Evolutionary conservation across 1,140 invertebrate species (phyloP).

Genomic region (Drosophila kanapiae): DNA sequence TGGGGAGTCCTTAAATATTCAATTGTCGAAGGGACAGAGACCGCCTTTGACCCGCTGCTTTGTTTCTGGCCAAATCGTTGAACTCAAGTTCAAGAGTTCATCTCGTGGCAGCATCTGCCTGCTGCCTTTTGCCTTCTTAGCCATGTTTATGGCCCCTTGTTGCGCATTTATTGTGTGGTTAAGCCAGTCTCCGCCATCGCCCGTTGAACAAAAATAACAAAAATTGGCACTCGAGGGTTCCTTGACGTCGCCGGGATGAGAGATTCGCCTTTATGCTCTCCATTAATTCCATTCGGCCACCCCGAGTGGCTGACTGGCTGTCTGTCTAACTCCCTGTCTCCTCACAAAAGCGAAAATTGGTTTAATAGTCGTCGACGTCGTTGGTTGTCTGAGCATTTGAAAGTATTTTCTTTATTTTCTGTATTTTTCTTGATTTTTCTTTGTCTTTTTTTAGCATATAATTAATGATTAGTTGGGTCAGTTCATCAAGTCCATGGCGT

Average conservation of each 20-base stretch:
- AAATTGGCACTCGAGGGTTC: constrained; percentile 65
- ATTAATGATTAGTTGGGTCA: constrained; percentile 70
- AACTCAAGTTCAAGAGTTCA: constrained; percentile 82
- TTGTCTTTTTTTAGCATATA: constrained; percentile 45
- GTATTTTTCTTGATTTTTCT: constrained; percentile 11
- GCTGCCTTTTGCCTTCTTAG: constrained; percentile 23
- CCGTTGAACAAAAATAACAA: constrained; percentile 18
- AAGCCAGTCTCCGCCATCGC: constrained; percentile 46
- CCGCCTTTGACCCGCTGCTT: constrained; percentile 50
- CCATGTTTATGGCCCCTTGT: constrained; percentile 65
- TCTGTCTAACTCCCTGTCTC: constrained; percentile 7
- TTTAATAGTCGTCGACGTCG: constrained; percentile 53
- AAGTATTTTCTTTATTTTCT: constrained; percentile 43
- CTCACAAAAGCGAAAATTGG: constrained; percentile 52
- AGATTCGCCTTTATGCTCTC: constrained; percentile 66
- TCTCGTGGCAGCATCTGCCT: constrained; percentile 54
- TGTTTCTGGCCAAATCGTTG: constrained; percentile 63
- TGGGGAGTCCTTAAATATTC: constrained; percentile 60
- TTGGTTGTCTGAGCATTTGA: constrained; percentile 55
- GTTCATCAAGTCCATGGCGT: constrained; percentile 51
- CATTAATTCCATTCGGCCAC: constrained; percentile 67
- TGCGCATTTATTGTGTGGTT: constrained; percentile 74
- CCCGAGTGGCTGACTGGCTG: neutral
- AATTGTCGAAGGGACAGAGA: constrained; percentile 16
- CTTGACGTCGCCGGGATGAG: constrained; percentile 65